phyloP scores from a whole-genome alignment of 1,140 invertebrate species.

The Bombus pascuorum region DNA sequence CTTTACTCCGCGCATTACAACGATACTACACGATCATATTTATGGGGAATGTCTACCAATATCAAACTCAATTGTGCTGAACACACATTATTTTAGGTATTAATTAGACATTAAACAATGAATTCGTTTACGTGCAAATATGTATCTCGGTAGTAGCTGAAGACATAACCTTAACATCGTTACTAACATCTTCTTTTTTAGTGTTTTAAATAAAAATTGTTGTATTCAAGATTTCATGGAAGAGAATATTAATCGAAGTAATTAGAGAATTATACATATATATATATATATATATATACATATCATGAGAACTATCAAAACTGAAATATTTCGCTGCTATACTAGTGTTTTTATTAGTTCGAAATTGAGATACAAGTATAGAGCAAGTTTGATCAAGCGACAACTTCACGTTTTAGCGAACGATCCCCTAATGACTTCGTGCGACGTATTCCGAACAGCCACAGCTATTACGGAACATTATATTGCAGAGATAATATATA shows the following conservation, averaged over 20 bases:
- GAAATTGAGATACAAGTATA: not conserved
- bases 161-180: not conserved
- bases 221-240: not conserved
- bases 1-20: not conserved
- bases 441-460: not conserved
- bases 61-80: not conserved
- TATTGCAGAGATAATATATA: not conserved
- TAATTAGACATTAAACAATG: not conserved
- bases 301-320: not conserved
- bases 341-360: not conserved
- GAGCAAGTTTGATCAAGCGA: not conserved
- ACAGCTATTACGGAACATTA: not conserved
- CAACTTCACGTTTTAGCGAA: not conserved
- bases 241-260: not conserved
- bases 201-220: not conserved
- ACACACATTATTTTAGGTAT: not conserved
- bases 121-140: not conserved
- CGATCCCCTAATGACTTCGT: slow-evolving; percentile 9
- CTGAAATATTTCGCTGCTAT: not conserved
- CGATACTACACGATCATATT: not conserved
- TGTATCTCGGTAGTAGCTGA: not conserved
- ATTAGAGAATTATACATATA: not conserved
- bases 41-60: not conserved
- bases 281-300: not conserved
- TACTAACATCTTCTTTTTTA: not conserved